Evolutionary conservation across 2,888 invertebrate species (phyloP).

Genomic region (Drosophila phalerata): DNA sequence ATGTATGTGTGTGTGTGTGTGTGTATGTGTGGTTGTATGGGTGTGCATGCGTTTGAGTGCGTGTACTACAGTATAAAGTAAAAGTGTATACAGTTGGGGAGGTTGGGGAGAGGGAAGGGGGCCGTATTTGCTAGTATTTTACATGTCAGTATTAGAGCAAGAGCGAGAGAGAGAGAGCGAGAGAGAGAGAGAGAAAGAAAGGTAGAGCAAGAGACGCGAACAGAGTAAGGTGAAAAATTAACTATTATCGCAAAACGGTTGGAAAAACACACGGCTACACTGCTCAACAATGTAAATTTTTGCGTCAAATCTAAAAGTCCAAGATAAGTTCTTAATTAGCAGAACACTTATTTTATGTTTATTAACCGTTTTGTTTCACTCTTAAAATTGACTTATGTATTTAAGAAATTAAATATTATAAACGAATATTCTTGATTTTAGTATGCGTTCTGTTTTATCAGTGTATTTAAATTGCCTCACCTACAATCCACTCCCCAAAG

Average conservation of each 20-base stretch:
- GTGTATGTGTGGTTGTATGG: constrained; percentile 23
- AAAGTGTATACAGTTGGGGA: constrained; percentile 11
- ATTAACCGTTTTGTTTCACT: background rate
- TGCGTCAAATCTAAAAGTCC: too few species aligned
- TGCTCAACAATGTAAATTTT: background rate
- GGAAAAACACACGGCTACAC: constrained; percentile 61
- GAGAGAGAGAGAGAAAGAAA: background rate
- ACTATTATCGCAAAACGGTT: constrained; percentile 79
- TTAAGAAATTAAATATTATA: too few species aligned
- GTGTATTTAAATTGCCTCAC: constrained; percentile 73
- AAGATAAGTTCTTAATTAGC: too few species aligned
- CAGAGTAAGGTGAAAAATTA: constrained; percentile 62
- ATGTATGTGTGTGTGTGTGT: constrained; percentile 11
- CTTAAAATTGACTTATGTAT: too few species aligned
- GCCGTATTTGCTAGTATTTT: constrained; percentile 12
- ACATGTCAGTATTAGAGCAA: constrained; percentile 20
- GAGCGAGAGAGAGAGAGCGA: background rate
- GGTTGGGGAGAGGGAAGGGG: background rate
- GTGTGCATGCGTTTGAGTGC: constrained; percentile 28
- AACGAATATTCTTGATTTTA: too few species aligned
- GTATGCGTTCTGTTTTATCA: background rate
- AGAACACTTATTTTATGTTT: too few species aligned
- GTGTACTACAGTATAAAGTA: constrained; percentile 27
- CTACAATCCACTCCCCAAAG: constrained; percentile 30
- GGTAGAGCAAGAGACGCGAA: background rate